Evolutionary conservation across 1,140 invertebrate genomes (phyloP).

Genomic region (Caenorhabditis brenneri): DNA sequence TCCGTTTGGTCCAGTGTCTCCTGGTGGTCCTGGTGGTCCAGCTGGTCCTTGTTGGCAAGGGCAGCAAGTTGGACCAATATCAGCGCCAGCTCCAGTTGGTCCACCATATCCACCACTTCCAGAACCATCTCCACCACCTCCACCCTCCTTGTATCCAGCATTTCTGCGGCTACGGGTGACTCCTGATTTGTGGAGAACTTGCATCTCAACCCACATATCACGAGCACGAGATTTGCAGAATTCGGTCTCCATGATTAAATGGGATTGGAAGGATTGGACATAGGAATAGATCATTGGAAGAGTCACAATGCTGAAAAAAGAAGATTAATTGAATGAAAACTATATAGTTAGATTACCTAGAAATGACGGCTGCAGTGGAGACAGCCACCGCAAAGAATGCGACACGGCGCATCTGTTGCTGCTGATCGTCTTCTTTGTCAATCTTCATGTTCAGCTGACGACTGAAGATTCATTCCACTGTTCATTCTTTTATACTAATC

Average conservation of each 20-base stretch:
- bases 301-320: constrained; percentile 64
- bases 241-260: constrained; percentile 67
- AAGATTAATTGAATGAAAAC: constrained; percentile 64
- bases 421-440: constrained; percentile 59
- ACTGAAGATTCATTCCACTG: not conserved
- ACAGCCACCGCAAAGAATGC: constrained; percentile 61
- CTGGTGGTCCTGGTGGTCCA: constrained; percentile 62
- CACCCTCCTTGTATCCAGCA: constrained; percentile 52
- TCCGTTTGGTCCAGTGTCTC: constrained; percentile 61
- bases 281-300: constrained; percentile 71
- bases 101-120: constrained; percentile 53
- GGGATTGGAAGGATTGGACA: constrained; percentile 68
- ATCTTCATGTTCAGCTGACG: constrained; percentile 43
- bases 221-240: constrained; percentile 70
- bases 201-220: constrained; percentile 71
- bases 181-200: constrained; percentile 55
- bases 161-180: constrained; percentile 46
- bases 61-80: constrained; percentile 41
- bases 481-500: not conserved
- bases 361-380: constrained; percentile 58
- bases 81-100: constrained; percentile 52
- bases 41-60: constrained; percentile 59
- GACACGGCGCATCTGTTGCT: constrained; percentile 66
- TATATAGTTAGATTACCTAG: constrained; percentile 54
- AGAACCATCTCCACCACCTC: constrained; percentile 49